Evolutionary conservation across 2,888 invertebrate genomes (phyloP), one percentile per base, ranked within the genome.

Genomic region (Hypena proboscidalis): DNA sequence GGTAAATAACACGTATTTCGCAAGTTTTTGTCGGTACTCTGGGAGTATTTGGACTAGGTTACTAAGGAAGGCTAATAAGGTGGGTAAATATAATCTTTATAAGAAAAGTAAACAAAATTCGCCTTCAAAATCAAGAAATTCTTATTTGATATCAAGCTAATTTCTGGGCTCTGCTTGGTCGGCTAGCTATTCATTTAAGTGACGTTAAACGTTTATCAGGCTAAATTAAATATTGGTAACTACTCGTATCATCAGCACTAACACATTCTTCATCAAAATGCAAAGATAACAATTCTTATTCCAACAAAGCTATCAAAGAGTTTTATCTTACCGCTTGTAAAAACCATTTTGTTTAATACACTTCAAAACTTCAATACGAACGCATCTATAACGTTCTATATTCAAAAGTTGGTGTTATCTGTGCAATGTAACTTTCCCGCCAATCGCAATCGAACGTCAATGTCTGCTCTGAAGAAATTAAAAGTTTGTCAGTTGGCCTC

Each of bases 381-480:
- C 65, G 73, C 76, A 74, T 74, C 70, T 64, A 79, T 79, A 59
- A 70, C 66, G 73, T 77, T 77, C 77, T 69, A 76, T 62, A 69
- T 74, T 70, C 71, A 66, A 70, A 74, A 74, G 66, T 69, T 79
- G 67, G 57, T 68, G 82, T 83, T 88, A 86, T 86, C 88, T 83
- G 75, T 83, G 78, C 78, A 75, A 81, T 80, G 83, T 82, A 84
- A 85, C 83, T 85, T 85, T 81, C 79, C 80, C 83, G 80, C 88
- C 86, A 86, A 87, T 87, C 81, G 85, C 79, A 78, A 80, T 80
- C 75, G 83, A 76, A 78, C 77, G 80, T 85, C 85, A 86, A 84
- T 83, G 83, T 82, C 83, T 83, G 84, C 71, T 78, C 76, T 72
- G 77, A 84, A 83, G 85, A 81, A 85, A 88, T 88, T 86, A 87